A percentile compares a stretch with the other conserved stretches of the same genome.
phyloP scores from a whole-genome alignment of 2,888 invertebrate species.

The Tholera decimalis region DNA sequence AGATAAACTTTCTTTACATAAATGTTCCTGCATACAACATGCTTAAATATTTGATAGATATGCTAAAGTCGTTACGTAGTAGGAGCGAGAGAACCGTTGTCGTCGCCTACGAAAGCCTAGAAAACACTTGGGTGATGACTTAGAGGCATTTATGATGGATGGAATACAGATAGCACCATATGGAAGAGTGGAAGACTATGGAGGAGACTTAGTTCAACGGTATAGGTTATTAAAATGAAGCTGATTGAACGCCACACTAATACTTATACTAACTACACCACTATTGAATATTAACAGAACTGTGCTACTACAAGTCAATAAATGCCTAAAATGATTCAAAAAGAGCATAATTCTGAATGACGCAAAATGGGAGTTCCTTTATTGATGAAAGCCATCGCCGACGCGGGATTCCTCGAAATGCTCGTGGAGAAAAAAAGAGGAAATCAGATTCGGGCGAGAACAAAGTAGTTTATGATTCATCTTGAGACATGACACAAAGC shows the following conservation, averaged over 20 bases:
- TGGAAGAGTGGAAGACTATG: no score
- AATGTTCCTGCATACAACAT: accelerated
- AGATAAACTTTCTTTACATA: not conserved
- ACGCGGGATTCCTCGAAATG: slow-evolving; percentile 28
- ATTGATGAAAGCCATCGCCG: slow-evolving; percentile 28
- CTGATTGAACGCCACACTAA: slow-evolving; percentile 5
- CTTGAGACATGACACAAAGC: slow-evolving; percentile 5
- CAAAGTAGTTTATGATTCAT: slow-evolving; percentile 50
- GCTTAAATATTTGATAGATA: no score
- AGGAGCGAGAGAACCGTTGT: no score
- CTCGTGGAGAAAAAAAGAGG: slow-evolving; percentile 27
- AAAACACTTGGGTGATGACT: no score
- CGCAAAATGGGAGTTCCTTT: slow-evolving; percentile 30
- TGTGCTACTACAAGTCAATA: not conserved
- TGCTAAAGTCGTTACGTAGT: no score
- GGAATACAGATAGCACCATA: no score
- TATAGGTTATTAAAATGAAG: no score
- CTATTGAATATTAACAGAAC: not conserved
- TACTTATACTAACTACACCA: not conserved
- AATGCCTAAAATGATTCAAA: not conserved
- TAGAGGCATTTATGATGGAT: no score
- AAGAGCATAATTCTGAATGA: slow-evolving; percentile 7
- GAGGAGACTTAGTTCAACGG: no score
- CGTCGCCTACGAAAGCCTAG: no score
- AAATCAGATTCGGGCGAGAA: slow-evolving; percentile 23